Conservation (phyloP, 2,113 vertebrate species). For the Turdus rufiventris region DNA sequence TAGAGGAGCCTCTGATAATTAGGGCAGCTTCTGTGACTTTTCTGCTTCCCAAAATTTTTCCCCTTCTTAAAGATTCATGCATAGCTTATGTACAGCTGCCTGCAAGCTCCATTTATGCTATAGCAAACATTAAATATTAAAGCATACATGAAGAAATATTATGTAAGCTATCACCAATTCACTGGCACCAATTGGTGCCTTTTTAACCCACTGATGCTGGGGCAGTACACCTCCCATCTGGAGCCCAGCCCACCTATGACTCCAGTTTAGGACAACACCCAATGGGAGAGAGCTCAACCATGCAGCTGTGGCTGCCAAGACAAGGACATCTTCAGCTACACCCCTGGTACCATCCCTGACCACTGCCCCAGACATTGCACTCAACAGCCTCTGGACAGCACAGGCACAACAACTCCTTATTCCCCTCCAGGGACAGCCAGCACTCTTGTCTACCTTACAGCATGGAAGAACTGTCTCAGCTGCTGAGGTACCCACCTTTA, state of each 20-base stretch:
- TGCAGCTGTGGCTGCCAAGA: neutral
- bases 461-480: neutral
- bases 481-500: neutral
- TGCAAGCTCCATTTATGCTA: slow-evolving; percentile 13
- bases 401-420: neutral
- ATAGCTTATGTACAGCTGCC: slow-evolving; percentile 2
- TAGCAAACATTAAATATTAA: slow-evolving; percentile 47
- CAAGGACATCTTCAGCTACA: neutral
- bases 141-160: neutral
- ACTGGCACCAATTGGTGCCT: neutral
- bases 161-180: neutral
- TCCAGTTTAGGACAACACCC: neutral
- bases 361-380: neutral
- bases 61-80: neutral
- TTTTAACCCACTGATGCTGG: neutral
- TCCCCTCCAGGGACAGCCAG: neutral
- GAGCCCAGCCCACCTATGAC: neutral
- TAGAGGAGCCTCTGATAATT: slow-evolving; percentile 60
- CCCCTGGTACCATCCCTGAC: neutral
- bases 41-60: neutral
- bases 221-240: neutral
- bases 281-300: neutral
- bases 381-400: neutral
- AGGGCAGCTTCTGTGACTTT: slow-evolving; percentile 50
- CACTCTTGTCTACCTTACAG: neutral